Base-by-base conservation (phyloP, 1,140 invertebrate species). In the Trichonephila inaurata region DNA sequence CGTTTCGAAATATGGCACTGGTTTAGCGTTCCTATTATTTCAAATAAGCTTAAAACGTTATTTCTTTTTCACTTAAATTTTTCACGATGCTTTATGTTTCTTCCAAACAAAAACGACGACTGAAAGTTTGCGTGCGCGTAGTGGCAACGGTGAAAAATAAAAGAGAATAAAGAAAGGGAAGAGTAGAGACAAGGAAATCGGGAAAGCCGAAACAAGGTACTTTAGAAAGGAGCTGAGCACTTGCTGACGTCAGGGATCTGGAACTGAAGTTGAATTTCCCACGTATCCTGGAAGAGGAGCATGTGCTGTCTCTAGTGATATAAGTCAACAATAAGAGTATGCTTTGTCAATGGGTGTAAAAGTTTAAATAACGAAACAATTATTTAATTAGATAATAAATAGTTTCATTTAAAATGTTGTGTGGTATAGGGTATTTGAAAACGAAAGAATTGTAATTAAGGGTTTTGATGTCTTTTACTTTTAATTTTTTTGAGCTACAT, bases 231-330 rank as follows among this genome's bases (percentile, higher is more conserved):
- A 87, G 58, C 58, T n/a, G 60, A 51, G 33, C 16, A 24, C 77
- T 44, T 92, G 90, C 90, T 92, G 90, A 92, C 90, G 81, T 92
- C 90, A 92, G 90, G 58, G 58, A 82, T 83, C 72, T 83, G 82
- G 61, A 85, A 64, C 90, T 85, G 61, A 85, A 92, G 82, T 92
- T 62, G 81, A 66, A 85, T 83, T 92, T 92, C 90, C 90, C 81
- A 85, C 77, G 81, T 66, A 92, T 44, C 10, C 82, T 40, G 58
- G 72, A 62, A 44, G 66, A 19, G 40, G 28, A 89, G 69, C 64
- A 89, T 89, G 58, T 66, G 58, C 8, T 61, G 33, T 89, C 44
- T 51, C 14, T 89, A 72, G 69, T 89, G 88, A 89, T 7, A 77
- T 89, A 77, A 69, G 88, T 89, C 88, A 89, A 6, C 28, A 10